Percentiles rank a stretch among this genome's conserved stretches.
phyloP scores from a whole-genome alignment of 2,797 vertebrate genomes.

The Pseudochirops cupreus region DNA sequence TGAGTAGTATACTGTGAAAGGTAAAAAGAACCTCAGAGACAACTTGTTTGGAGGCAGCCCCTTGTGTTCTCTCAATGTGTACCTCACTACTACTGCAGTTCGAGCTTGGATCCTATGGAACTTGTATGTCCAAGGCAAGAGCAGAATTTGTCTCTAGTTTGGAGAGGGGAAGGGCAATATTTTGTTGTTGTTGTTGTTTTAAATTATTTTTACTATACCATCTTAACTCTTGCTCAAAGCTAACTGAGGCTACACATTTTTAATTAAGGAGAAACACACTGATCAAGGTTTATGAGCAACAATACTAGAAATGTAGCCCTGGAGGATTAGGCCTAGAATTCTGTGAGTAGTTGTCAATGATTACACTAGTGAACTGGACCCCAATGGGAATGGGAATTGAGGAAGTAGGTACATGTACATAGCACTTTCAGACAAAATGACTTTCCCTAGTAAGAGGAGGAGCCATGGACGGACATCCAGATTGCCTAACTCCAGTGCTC shows the following conservation, averaged over 20 bases:
- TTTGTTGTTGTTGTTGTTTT: not conserved
- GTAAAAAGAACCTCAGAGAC: not conserved
- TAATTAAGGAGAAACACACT: not conserved
- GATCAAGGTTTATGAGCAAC: not conserved
- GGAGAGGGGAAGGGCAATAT: not conserved
- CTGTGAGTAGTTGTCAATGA: not conserved
- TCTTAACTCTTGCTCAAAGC: not conserved
- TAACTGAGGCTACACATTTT: not conserved
- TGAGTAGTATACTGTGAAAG: not conserved
- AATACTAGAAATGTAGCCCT: too few relatives aligned
- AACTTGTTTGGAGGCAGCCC: not conserved
- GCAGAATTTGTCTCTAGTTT: not conserved
- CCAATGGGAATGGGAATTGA: not conserved
- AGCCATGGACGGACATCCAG: not conserved
- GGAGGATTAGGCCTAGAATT: not conserved
- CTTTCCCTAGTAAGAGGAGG: not conserved
- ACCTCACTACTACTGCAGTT: not conserved
- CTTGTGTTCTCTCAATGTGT: not conserved
- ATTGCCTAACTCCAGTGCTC: not conserved
- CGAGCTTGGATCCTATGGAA: not conserved
- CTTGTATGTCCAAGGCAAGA: not conserved
- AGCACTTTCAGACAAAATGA: not conserved
- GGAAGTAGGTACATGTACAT: too few relatives aligned
- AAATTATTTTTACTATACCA: not conserved
- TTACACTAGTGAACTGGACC: not conserved